These are phyloP conservation scores for Todiramphus chloris DNA, from an alignment of 2,113 vertebrate species.

Conservation along the genomic window DNA sequence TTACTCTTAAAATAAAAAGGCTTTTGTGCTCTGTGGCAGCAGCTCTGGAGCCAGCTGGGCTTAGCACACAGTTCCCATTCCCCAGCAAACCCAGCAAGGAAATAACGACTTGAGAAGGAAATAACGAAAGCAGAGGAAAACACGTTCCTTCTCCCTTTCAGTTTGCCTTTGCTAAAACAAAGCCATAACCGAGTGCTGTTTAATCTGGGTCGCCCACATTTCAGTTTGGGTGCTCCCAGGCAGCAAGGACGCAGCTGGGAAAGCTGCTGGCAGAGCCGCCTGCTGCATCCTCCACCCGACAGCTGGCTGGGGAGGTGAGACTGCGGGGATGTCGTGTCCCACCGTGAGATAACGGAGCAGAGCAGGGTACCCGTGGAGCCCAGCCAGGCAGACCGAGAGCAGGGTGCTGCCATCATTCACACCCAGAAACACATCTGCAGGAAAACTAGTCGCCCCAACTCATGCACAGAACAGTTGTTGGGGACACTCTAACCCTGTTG, in stretches of 20 bases:
- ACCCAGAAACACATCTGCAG: not conserved
- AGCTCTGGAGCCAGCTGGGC: not conserved
- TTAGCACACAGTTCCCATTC: not conserved
- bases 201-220: not conserved
- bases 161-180: not conserved
- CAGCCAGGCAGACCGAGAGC: accelerated
- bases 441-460: not conserved
- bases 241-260: not conserved
- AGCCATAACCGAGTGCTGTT: accelerated
- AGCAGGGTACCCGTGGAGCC: accelerated
- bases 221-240: not conserved
- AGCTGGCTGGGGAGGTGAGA: not conserved
- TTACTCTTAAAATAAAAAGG: not conserved
- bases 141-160: not conserved
- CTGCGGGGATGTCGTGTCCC: accelerated
- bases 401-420: not conserved
- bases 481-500: not conserved
- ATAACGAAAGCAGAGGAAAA: not conserved
- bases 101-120: not conserved
- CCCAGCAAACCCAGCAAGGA: not conserved
- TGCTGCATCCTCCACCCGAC: accelerated
- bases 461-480: accelerated
- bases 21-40: accelerated
- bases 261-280: accelerated
- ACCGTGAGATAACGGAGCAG: accelerated